These are phyloP conservation scores for Hippoglossus hippoglossus DNA, from an alignment of 2,797 vertebrate species.

Conservation along the genomic window DNA sequence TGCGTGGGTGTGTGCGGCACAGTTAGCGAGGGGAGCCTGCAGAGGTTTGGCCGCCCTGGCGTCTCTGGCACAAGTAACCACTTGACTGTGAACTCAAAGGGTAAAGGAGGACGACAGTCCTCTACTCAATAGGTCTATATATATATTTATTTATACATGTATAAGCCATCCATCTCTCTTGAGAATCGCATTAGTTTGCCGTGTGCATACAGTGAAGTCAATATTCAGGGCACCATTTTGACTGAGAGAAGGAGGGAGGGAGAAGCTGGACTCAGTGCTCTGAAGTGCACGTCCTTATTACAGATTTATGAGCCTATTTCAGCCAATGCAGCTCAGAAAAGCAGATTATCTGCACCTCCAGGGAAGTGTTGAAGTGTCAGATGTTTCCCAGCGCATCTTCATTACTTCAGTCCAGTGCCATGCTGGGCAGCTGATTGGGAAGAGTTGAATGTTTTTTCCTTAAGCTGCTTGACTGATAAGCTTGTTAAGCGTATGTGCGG, in stretches of 20 bases:
- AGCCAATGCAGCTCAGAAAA: conserved; percentile 64
- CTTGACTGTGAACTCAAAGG: conserved; percentile 22
- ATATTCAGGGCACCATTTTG: conserved; percentile 57
- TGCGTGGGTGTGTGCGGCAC: conserved; percentile 53
- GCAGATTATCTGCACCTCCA: conserved; percentile 67
- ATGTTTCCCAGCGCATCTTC: conserved; percentile 60
- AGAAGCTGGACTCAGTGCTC: conserved; percentile 22
- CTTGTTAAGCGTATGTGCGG: conserved; percentile 56
- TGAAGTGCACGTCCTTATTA: conserved; percentile 61
- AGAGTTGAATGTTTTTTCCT: conserved; percentile 46
- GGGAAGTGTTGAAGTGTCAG: conserved; percentile 45
- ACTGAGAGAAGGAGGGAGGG: conserved; percentile 19
- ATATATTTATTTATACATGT: no score
- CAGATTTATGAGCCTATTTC: conserved; percentile 73
- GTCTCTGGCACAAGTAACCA: conserved; percentile 49
- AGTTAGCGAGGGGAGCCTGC: conserved; percentile 26
- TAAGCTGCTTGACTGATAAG: conserved; percentile 62
- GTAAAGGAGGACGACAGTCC: conserved; percentile 6
- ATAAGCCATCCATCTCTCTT: neutral
- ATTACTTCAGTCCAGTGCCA: conserved; percentile 42
- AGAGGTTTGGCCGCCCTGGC: conserved; percentile 52
- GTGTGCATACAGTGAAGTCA: conserved; percentile 26
- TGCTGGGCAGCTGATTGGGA: conserved; percentile 49
- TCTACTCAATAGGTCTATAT: neutral
- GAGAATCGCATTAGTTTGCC: conserved; percentile 16